These are phyloP conservation scores for Chondrosia reniformis DNA, from an alignment of 37 sponge, comb jelly and placozoan species.

Conservation along the genomic window DNA sequence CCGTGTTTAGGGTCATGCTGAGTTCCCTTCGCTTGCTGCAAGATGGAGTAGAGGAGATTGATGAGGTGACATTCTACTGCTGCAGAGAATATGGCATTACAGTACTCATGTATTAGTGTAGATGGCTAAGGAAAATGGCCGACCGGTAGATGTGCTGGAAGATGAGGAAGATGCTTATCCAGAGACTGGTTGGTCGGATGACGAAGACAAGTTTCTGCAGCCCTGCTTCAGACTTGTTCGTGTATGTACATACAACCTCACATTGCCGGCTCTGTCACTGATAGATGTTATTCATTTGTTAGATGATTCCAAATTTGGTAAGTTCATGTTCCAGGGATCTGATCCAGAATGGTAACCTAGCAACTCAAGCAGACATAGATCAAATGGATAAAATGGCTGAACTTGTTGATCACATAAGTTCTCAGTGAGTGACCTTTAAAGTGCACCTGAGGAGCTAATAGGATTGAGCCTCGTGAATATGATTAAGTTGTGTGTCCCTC, in stretches of 20 bases:
- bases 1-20: conserved; percentile 16
- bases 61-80: too few relatives aligned
- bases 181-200: not conserved
- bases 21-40: not conserved
- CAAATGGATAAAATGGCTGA: conserved; percentile 11
- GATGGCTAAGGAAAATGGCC: conserved; percentile 1
- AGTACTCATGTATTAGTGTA: not conserved
- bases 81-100: not conserved
- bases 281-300: not conserved
- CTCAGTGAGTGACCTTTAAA: not conserved
- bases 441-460: not conserved
- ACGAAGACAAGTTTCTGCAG: not conserved
- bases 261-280: not conserved
- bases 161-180: not conserved
- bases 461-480: not conserved
- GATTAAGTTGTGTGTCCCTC: not conserved
- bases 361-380: not conserved
- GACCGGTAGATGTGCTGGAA: not conserved
- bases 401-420: not conserved
- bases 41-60: not conserved
- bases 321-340: not conserved
- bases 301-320: not conserved
- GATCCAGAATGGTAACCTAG: not conserved
- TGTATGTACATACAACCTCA: conserved; percentile 14
- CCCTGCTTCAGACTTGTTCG: not conserved